Evolutionary conservation across 2,797 vertebrate genomes (phyloP), one percentile per base, ranked within the genome.

Genomic region (Catostomus latipinnis): DNA sequence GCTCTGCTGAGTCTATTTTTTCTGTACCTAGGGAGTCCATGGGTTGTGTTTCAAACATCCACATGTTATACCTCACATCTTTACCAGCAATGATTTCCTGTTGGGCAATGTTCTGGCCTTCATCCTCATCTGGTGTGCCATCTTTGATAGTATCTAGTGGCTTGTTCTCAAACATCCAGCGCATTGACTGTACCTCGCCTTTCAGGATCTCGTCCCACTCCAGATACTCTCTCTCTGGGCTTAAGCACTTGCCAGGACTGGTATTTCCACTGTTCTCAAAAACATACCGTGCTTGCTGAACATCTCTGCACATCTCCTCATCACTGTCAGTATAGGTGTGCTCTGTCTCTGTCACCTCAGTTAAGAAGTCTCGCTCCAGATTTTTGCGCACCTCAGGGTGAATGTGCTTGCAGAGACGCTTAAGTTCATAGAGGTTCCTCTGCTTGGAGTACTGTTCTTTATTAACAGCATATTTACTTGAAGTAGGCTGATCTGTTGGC

Each of bases 1-100:
- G 83, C 84, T 92, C 92, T 6, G 77, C 54, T 1, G 84, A 86
- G 11, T 82, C 86, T 0, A 86, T 13, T 12, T 85, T 86, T 83
- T 88, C 92, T 13, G 87, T 74, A 1, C 90, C 84, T 0, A 95
- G 86, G 14, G 81, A 85, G 54, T 95, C 95, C 46, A 95, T 96
- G 66, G 94, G 94, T 80, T 95, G 93, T 1, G 93, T 96, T 92
- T 98, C 96, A 92, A 98, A 96, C 95, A 96, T 96, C 94, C 96
- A 96, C 0, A 94, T 91, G n/a, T 94, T 94, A 81, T 93, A 93
- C 85, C 93, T 94, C 67, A 96, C 94, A 71, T 96, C 96, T 79
- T 95, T 94, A 5, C 94, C 94, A 53, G 95, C 94, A 71, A 93
- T 95, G 53, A 94, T 95, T 91, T 98, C 95, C 87, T 96, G 95